phyloP scores from a whole-genome alignment of 2,797 vertebrate genomes.

The Corythornis leucogaster region DNA sequence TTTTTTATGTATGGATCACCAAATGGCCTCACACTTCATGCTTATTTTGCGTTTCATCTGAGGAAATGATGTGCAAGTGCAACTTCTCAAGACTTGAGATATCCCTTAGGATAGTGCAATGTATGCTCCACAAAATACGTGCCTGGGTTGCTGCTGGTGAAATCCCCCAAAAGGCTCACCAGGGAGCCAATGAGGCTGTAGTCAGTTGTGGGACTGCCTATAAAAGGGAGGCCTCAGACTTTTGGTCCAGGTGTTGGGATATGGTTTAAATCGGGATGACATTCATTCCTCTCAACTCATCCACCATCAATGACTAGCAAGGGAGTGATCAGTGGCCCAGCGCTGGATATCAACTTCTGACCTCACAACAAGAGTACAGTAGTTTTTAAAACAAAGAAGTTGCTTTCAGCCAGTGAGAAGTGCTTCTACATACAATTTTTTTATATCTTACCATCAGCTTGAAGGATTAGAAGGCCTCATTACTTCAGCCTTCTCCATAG shows the following conservation, averaged over 20 bases:
- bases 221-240: not conserved
- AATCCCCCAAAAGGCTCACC: fast-evolving
- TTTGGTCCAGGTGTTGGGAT: not conserved
- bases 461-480: not conserved
- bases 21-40: not conserved
- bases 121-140: not conserved
- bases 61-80: not conserved
- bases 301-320: no score
- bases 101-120: not conserved
- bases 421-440: not conserved
- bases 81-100: not conserved
- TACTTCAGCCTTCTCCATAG: not conserved
- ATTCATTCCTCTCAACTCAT: not conserved
- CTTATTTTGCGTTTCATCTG: not conserved
- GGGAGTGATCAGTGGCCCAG: not conserved
- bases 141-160: not conserved
- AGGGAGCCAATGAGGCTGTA: fast-evolving
- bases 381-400: not conserved
- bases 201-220: not conserved
- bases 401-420: not conserved
- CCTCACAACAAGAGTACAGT: not conserved
- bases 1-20: not conserved
- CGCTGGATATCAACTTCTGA: not conserved
- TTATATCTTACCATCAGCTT: not conserved
- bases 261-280: fast-evolving